Base-by-base conservation (phyloP, 2,797 vertebrate genomes). In the Avahi laniger region DNA sequence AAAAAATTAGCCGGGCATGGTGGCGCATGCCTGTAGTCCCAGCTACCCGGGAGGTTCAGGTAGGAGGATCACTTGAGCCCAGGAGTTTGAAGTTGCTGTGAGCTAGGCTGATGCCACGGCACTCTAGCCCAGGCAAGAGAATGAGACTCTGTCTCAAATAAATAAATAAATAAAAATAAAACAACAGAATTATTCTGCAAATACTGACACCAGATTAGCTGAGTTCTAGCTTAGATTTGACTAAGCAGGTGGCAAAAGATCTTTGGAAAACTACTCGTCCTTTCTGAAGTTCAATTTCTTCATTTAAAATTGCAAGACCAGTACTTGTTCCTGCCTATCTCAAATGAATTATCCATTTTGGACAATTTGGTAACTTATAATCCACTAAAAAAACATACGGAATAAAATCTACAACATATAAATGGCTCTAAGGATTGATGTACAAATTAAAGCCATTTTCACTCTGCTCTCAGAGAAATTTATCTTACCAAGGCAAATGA, bases 201-300 rank as follows among this genome's bases (percentile, higher is more conserved):
- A 87, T 90, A 90, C 28, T 83, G 20, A 8, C 50, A 91, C 30
- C 24, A 50, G 38, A 70, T 48, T 76, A 86, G 81, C 50, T 48
- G 38, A 94, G 84, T 89, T 92, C 57, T 73, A 84, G 20, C 54
- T 85, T 35, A 70, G 17, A 67, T 41, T 54, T 67, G 17, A 65
- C 46, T 92, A 89, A 72, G 50, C 35, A 89, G 33, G 4, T 81
- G 46, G 88, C 57, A 89, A 54, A 48, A 38, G 20, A 78, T 70
- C 57, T 91, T 69, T 54, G n/a, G 65, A 65, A 87, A 95, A 86
- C 52, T 72, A 87, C 12, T 92, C 70, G 65, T 41, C 28, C 70
- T 91, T 88, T 93, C 59, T 41, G 13, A 87, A 43, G 52, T 67
- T 94, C 73, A 96, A 86, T 54, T 69, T 94, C 82, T 84, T 88